A percentile compares a stretch with the other conserved stretches of the same genome.
Conservation (phyloP, 2,888 invertebrate species). For the Caenorhabditis imperialis region DNA sequence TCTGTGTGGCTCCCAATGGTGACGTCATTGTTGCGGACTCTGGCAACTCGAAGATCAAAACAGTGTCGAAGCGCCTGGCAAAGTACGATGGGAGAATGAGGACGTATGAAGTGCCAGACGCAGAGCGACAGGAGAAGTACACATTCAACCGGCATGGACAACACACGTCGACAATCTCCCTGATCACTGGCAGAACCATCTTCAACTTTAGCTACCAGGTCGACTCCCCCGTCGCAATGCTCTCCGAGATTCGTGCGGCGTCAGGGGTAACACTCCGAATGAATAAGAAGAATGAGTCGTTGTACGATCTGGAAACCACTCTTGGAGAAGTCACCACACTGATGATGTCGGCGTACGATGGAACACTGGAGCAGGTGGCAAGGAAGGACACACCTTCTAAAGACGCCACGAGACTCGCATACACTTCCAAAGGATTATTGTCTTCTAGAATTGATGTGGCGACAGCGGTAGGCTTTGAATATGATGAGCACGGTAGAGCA, state of each 20-base stretch:
- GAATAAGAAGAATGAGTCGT: slow-evolving; percentile 49
- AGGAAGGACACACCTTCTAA: slow-evolving; percentile 15
- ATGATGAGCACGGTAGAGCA: slow-evolving; percentile 55
- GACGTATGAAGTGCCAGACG: slow-evolving; percentile 91
- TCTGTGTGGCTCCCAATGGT: slow-evolving; percentile 95
- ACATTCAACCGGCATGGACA: slow-evolving; percentile 86
- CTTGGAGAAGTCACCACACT: slow-evolving; percentile 47
- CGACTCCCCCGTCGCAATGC: slow-evolving; percentile 90
- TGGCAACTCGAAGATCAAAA: slow-evolving; percentile 56
- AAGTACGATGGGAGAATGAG: slow-evolving; percentile 77
- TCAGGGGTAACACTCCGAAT: slow-evolving; percentile 86
- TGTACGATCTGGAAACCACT: slow-evolving; percentile 49
- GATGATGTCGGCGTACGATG: slow-evolving; percentile 51
- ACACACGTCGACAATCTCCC: slow-evolving; percentile 84
- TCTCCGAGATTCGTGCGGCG: slow-evolving; percentile 94
- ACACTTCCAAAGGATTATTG: slow-evolving; percentile 53
- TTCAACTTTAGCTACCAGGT: slow-evolving; percentile 97
- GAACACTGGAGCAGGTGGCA: slow-evolving; percentile 48
- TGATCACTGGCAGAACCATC: slow-evolving; percentile 92
- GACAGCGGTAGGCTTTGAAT: slow-evolving; percentile 43
- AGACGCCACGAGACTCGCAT: slow-evolving; percentile 49
- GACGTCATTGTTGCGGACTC: slow-evolving; percentile 93
- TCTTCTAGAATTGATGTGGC: slow-evolving; percentile 45
- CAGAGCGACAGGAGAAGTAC: slow-evolving; percentile 69
- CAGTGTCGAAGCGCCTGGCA: slow-evolving; percentile 84